Evolutionary conservation across 2,888 invertebrate genomes (phyloP), one percentile per base, ranked within the genome.

Genomic region (Plemyria rubiginata): DNA sequence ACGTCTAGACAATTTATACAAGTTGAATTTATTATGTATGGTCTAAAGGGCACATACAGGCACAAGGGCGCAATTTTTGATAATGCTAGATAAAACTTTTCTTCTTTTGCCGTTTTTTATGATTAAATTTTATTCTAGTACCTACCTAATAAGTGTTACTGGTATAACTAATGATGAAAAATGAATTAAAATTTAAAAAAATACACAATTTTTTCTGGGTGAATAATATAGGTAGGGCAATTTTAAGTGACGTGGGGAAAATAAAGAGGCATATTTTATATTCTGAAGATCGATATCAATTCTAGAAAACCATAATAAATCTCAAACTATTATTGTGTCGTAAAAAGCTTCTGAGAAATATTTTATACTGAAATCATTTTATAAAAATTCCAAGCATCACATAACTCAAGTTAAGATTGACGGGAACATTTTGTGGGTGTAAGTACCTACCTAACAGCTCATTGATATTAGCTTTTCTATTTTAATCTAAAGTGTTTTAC

Each of bases 401-500:
- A 40, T 54, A 32, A 50, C 43, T 57, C 50, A 50, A 59, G 55
- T 40, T 8, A 28, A 64, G 62, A 63, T 66, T 66, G 65, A 68
- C 62, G 62, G 60, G 56, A 55, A 62, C 45, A 38, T 40, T 50
- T 75, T 74, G 70, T 78, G 77, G 73, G 71, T 72, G 76, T 77
- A 68, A 71, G 74, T 75, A 38, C 36, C 36, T 38, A 38, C 11
- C 11, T 38, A 11, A 2, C 32, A 75, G 75, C 76, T 73, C 79
- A 76, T 79, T 71, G 77, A 77, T 81, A 80, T 77, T 78, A 80
- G 77, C 83, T 81, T 84, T 87, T 84, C 82, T 79, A 85, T 80
- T 86, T 82, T 86, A 87, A 90, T 88, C 86, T 88, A 79, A 89
- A 90, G 88, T 87, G 88, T 87, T 88, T 88, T 84, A 78, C 88